Evolutionary conservation across 1,140 invertebrate species (phyloP).

Genomic region (Globodera rostochiensis): DNA sequence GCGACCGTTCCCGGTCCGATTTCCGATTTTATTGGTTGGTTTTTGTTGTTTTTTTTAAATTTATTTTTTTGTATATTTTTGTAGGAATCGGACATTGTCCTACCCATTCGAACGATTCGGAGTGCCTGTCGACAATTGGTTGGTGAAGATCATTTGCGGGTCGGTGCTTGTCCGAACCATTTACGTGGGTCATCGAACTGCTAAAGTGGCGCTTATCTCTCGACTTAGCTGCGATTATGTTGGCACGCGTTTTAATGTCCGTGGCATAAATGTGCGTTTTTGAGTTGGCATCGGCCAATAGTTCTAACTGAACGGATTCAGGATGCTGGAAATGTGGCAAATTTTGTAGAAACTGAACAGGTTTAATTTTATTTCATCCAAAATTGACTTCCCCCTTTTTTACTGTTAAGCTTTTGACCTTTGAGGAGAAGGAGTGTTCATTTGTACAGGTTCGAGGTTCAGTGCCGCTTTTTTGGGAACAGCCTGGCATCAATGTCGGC

Average conservation of each 20-base stretch:
- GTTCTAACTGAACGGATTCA: not conserved
- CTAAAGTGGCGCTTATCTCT: slow-evolving; percentile 78
- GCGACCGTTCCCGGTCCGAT: slow-evolving; percentile 33
- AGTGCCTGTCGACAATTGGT: slow-evolving; percentile 53
- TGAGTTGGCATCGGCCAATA: not conserved
- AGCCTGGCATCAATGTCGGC: slow-evolving; percentile 96
- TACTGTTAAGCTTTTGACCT: slow-evolving; percentile 66
- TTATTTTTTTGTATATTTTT: slow-evolving; percentile 21
- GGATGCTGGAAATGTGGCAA: slow-evolving; percentile 97
- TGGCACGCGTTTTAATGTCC: slow-evolving; percentile 91
- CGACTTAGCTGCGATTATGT: slow-evolving; percentile 92
- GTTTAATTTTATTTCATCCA: slow-evolving; percentile 49
- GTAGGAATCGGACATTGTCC: slow-evolving; percentile 61
- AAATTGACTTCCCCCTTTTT: not conserved
- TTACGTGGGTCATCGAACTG: slow-evolving; percentile 62
- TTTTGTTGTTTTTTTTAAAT: slow-evolving; percentile 19
- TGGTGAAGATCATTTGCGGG: slow-evolving; percentile 61
- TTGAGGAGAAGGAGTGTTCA: slow-evolving; percentile 80
- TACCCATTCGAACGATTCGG: slow-evolving; percentile 60
- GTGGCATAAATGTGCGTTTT: slow-evolving; percentile 80
- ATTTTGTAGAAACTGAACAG: slow-evolving; percentile 99
- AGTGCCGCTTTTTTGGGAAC: slow-evolving; percentile 97
- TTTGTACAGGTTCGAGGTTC: slow-evolving; percentile 83
- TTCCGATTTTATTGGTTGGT: slow-evolving; percentile 52
- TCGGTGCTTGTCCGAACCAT: slow-evolving; percentile 61